Percentiles rank a stretch among this genome's conserved stretches.
phyloP scores from a whole-genome alignment of 2,113 vertebrate species.

The Phainopepla nitens region DNA sequence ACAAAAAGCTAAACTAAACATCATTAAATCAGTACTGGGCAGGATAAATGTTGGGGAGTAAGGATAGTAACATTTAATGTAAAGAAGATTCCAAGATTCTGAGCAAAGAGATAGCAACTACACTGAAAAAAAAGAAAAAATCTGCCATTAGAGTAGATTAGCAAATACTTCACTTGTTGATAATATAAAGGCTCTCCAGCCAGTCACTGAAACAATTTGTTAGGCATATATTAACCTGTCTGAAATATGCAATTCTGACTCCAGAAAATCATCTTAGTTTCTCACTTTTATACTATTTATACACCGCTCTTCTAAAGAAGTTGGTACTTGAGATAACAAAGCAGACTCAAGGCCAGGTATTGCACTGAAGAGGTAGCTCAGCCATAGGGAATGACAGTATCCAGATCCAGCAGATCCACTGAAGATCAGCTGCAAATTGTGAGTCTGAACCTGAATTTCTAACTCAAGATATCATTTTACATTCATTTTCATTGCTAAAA shows the following conservation, averaged over 20 bases:
- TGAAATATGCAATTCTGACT: not conserved
- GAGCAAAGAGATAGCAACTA: not conserved
- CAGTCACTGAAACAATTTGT: not conserved
- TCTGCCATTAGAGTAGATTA: not conserved
- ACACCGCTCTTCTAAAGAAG: not conserved
- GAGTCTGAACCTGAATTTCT: not conserved
- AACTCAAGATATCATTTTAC: not conserved
- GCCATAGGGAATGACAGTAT: not conserved
- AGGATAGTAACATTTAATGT: not conserved
- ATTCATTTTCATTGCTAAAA: not conserved
- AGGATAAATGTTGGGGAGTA: not conserved
- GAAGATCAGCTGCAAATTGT: not conserved
- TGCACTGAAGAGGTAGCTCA: not conserved
- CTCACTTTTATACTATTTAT: not conserved
- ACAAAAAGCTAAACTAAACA: not conserved
- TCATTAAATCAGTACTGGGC: not conserved
- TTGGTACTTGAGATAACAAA: fast-evolving
- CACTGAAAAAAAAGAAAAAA: not conserved
- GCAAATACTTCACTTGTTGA: not conserved
- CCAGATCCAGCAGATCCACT: not conserved
- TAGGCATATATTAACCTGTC: not conserved
- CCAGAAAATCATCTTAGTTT: not conserved
- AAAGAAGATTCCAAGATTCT: not conserved
- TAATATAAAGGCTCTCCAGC: not conserved
- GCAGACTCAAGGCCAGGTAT: not conserved